Evolutionary conservation across 2,888 invertebrate genomes (phyloP).

Genomic region (Nemotelus pantherinus): DNA sequence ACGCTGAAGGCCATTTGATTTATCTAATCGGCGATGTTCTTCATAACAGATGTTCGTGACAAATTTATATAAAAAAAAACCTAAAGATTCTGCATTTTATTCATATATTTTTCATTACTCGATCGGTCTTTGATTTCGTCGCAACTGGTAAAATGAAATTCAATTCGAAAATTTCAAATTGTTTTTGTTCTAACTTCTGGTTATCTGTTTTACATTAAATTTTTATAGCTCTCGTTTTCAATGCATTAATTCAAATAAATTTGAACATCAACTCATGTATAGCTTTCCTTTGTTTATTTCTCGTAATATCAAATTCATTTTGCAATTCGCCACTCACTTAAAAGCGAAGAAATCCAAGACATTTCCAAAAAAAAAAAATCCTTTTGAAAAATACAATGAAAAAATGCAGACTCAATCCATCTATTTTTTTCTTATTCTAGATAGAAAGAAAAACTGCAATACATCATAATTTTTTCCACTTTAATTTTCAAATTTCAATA

Average conservation of each 20-base stretch:
- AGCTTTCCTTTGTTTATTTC: too few species aligned
- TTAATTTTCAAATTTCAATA: conserved; percentile 3
- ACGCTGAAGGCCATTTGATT: conserved; percentile 99
- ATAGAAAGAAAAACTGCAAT: conserved; percentile 5
- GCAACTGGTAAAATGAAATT: not conserved
- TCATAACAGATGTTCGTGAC: conserved; percentile 99
- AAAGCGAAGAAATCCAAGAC: not conserved
- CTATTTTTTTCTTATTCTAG: conserved; percentile 33
- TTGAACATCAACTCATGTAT: too few species aligned
- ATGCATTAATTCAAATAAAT: too few species aligned
- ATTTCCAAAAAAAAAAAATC: not conserved
- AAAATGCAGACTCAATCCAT: conserved; percentile 18
- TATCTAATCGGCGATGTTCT: conserved; percentile 99
- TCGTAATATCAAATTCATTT: too few species aligned
- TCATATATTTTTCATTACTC: conserved; percentile 47
- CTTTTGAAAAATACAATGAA: not conserved
- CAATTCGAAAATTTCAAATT: conserved; percentile 11
- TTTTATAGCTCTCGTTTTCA: too few species aligned
- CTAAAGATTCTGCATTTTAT: conserved; percentile 44
- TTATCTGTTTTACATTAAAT: not conserved
- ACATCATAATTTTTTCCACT: conserved; percentile 22
- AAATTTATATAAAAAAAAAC: conserved; percentile 64
- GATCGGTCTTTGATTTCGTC: not conserved
- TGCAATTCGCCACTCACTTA: not conserved
- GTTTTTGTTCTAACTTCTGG: not conserved